phyloP scores from a whole-genome alignment of 2,113 vertebrate genomes.

The Gracilinanus agilis region DNA sequence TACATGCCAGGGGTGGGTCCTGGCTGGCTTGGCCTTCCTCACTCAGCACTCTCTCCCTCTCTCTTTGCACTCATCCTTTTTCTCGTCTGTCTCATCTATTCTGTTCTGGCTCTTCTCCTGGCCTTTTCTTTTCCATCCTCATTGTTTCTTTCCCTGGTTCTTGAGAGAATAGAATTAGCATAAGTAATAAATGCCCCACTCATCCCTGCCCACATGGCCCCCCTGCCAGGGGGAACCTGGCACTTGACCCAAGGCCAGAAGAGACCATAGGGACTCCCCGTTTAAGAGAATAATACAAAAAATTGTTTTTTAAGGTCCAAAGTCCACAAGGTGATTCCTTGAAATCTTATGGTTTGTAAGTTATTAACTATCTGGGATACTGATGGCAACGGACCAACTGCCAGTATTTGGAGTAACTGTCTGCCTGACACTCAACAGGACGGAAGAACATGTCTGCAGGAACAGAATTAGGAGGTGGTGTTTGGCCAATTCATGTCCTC shows the following conservation, averaged over 20 bases:
- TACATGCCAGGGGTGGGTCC: not conserved
- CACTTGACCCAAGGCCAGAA: not conserved
- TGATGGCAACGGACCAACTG: not conserved
- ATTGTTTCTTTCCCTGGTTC: conserved; percentile 58
- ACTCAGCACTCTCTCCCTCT: not conserved
- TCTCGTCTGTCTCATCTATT: not conserved
- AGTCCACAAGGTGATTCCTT: not conserved
- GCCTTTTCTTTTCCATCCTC: conserved; percentile 49
- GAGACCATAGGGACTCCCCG: not conserved
- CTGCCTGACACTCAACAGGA: not conserved
- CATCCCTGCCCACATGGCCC: not conserved
- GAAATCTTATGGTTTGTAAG: not conserved
- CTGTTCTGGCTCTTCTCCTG: conserved; percentile 25
- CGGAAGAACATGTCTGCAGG: not conserved
- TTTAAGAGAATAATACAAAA: too few species aligned
- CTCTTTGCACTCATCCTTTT: not conserved
- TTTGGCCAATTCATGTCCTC: not conserved
- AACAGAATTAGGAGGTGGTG: not conserved
- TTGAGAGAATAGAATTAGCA: conserved; percentile 43
- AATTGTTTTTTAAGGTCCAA: not conserved
- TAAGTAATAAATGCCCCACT: not conserved
- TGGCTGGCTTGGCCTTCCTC: not conserved
- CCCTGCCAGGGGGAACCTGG: not conserved
- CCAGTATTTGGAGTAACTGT: not conserved
- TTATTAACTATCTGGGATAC: not conserved